Conservation (phyloP, 1,140 invertebrate genomes). For the Camponotus vicinus region DNA sequence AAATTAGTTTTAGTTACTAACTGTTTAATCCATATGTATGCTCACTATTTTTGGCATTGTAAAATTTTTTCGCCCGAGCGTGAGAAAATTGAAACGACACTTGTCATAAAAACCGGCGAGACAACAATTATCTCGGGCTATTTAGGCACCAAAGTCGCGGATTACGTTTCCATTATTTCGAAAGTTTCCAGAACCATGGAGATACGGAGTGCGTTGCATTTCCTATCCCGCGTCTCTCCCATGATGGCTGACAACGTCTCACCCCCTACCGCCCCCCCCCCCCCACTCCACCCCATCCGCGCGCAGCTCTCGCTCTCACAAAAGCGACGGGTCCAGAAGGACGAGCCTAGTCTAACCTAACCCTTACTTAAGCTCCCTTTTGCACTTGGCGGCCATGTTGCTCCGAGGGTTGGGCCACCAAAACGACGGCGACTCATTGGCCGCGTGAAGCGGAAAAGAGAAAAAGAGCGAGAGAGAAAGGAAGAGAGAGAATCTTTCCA, state of each 20-base stretch:
- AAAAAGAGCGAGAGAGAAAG: conserved; percentile 41
- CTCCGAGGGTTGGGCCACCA: conserved; percentile 84
- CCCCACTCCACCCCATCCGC: conserved; percentile 27
- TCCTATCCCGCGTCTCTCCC: conserved; percentile 78
- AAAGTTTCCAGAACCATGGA: conserved; percentile 66
- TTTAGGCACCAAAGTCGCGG: conserved; percentile 34
- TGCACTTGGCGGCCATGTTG: conserved; percentile 84
- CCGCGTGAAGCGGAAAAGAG: conserved; percentile 61
- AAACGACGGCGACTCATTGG: conserved; percentile 84
- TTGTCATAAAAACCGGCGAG: conserved; percentile 32
- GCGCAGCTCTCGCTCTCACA: conserved; percentile 43
- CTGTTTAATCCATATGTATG: neutral
- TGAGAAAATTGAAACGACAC: conserved; percentile 22
- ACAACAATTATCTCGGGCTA: conserved; percentile 22
- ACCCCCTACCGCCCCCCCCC: conserved; percentile 68
- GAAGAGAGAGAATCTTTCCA: neutral
- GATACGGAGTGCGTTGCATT: conserved; percentile 74
- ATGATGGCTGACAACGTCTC: conserved; percentile 83
- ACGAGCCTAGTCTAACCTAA: conserved; percentile 79
- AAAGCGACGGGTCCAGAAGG: conserved; percentile 77
- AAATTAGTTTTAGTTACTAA: neutral
- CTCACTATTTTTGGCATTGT: neutral
- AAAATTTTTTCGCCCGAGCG: neutral
- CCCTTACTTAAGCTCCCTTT: conserved; percentile 82
- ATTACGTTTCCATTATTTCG: conserved; percentile 69